Evolutionary conservation across 2,888 invertebrate genomes (phyloP), one percentile per base, ranked within the genome.

Genomic region (Omphaloscelis lunosa): DNA sequence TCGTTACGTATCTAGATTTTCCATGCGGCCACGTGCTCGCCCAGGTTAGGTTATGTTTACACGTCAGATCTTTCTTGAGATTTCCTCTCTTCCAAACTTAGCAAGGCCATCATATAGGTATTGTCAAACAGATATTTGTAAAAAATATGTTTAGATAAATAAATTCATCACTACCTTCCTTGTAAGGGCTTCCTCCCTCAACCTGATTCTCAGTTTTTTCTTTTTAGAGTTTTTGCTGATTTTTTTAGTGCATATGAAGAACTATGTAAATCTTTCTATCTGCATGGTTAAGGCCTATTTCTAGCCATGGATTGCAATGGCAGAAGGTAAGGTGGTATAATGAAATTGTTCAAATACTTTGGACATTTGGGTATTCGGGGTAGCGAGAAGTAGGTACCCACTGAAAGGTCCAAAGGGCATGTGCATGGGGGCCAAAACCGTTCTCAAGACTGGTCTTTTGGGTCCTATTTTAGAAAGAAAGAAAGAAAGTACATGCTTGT

Each of bases 31-130:
- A 65, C 71, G 71, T 78, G 79, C 1, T 20, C 15, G 5, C 0
- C 12, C 65, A 65, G 63, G 63, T 78, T 65, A 78, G 63, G 65
- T 76, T 76, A 76, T 75, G 45, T 62, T 62, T 34, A 34, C 27
- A 65, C 63, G 75, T 75, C 62, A n/a, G 45, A 29, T n/a, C 29
- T 17, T 53, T 8, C 20, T 48, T 29, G 7, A 39, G 27, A 59
- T 29, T 23, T n/a, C 29, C 51, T 29, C 74, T 61, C 17, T 59
- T 29, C 3, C 20, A 1, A 29, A 29, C 20, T 29, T 9, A 20
- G 20, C 59, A 3, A 17, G 29, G 9, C 17, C 20, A 59, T 29
- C 9, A 20, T 59, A 29, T 7, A 59, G 9, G 29, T 59, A 59
- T 29, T 59, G 1, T 29, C 1, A 17, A 15, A 17, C 15, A 17